Evolutionary conservation across 2,888 invertebrate species (phyloP), one percentile per base, ranked within the genome.

Genomic region (Prosopocoilus inquinatus): DNA sequence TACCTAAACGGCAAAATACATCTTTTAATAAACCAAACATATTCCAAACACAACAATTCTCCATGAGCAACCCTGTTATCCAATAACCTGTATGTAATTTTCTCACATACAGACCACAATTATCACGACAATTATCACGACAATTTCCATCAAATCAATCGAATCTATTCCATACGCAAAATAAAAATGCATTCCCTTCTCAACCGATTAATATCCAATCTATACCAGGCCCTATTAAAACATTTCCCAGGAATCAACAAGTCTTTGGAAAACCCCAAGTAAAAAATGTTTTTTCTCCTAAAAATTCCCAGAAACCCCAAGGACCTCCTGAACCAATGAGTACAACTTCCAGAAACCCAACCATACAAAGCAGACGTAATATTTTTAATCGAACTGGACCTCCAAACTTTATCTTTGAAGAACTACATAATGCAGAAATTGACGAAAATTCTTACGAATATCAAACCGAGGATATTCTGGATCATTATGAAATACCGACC

Each of bases 1-100:
- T 47, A 48, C 47, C 50, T 53, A 15, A 43, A 61, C 38, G 55
- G 11, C 16, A 58, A 20, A 28, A 1, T 28, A 4, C 20, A 28
- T 3, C 3, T 28, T 28, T 28, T 28, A 1, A 4, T 28, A 28
- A 28, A 28, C 20, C 4, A 28, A 28, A 5, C 5, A 1, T 5
- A 5, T 28, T 28, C 7, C 4, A 28, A 5, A 28, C 20, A 1
- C 3, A 28, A 5, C 20, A 28, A 28, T 1, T 28, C 4, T 7
- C 20, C 7, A n/a, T n/a, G n/a, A n/a, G n/a, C n/a, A 28, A 28
- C 20, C 20, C 20, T 28, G 4, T 28, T 5, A 28, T 3, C 7
- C 20, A 28, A 4, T 7, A 28, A 28, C 20, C 20, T 16, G 1
- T 28, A 5, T 28, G 7, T 28, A 28, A 28, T 28, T 28, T 28